Conservation (phyloP, 1,140 invertebrate genomes). For the Orius laevigatus region DNA sequence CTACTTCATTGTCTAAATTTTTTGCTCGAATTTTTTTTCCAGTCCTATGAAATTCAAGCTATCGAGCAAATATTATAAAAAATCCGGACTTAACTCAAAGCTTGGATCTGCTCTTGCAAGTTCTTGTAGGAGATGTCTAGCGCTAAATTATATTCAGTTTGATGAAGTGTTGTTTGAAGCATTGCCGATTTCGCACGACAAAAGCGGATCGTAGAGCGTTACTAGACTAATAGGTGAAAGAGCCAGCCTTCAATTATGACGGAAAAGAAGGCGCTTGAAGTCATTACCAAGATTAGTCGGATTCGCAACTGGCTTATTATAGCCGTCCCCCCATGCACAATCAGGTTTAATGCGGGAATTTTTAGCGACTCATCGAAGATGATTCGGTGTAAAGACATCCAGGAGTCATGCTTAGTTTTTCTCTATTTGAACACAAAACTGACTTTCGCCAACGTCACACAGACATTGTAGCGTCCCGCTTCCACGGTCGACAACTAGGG, state of each 20-base stretch:
- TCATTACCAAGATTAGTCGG: conserved; percentile 88
- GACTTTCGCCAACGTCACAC: conserved; percentile 37
- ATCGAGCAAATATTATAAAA: conserved; percentile 42
- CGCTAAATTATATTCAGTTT: conserved; percentile 48
- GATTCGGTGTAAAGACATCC: conserved; percentile 84
- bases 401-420: conserved; percentile 76
- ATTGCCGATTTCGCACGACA: conserved; percentile 51
- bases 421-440: conserved; percentile 67
- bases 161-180: conserved; percentile 58
- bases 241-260: conserved; percentile 45
- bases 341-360: conserved; percentile 83
- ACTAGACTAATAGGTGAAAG: conserved; percentile 40
- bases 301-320: conserved; percentile 88
- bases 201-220: conserved; percentile 50
- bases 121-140: conserved; percentile 49
- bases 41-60: conserved; percentile 54
- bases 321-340: conserved; percentile 74
- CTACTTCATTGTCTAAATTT: conserved; percentile 2
- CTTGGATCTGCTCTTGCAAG: conserved; percentile 47
- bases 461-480: conserved; percentile 79
- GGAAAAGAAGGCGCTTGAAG: conserved; percentile 49
- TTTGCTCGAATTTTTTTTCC: conserved; percentile 16
- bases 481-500: conserved; percentile 89
- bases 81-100: conserved; percentile 55
- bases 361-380: conserved; percentile 82